Evolutionary conservation across 2,888 invertebrate species (phyloP).

Genomic region (Meandrusa payeni): DNA sequence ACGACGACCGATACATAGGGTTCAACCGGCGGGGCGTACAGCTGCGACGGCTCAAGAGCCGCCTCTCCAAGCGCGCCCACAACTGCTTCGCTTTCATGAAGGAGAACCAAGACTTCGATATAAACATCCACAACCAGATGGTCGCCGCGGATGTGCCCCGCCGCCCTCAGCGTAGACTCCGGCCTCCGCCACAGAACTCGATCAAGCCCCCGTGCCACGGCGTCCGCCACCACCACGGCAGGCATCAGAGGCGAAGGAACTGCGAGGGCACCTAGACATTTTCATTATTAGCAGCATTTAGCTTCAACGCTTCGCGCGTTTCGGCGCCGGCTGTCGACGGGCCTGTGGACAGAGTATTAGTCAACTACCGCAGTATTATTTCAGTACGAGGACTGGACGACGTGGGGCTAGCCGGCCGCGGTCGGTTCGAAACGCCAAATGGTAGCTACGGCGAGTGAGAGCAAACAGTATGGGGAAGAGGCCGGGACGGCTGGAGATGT

Average conservation of each 20-base stretch:
- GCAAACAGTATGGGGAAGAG: slow-evolving; percentile 73
- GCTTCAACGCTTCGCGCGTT: slow-evolving; percentile 78
- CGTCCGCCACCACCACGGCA: slow-evolving; percentile 70
- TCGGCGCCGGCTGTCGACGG: slow-evolving; percentile 76
- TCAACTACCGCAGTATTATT: slow-evolving; percentile 81
- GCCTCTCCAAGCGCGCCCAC: slow-evolving; percentile 62
- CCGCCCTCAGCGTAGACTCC: slow-evolving; percentile 69
- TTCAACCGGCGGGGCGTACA: slow-evolving; percentile 83
- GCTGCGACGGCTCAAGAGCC: slow-evolving; percentile 69
- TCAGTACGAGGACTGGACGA: slow-evolving; percentile 78
- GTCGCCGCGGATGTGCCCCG: slow-evolving; percentile 71
- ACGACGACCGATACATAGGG: slow-evolving; percentile 82
- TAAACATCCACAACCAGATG: slow-evolving; percentile 81
- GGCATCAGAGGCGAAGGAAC: slow-evolving; percentile 69
- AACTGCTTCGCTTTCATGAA: slow-evolving; percentile 84
- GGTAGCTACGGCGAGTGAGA: slow-evolving; percentile 75
- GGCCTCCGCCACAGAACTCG: slow-evolving; percentile 60
- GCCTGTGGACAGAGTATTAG: slow-evolving; percentile 80
- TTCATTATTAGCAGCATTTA: slow-evolving; percentile 62
- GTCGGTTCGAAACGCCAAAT: slow-evolving; percentile 73
- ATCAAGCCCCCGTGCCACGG: slow-evolving; percentile 64
- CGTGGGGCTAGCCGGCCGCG: slow-evolving; percentile 67
- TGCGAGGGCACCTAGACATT: slow-evolving; percentile 70
- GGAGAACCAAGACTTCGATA: slow-evolving; percentile 82
- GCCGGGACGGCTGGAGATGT: slow-evolving; percentile 67